Percentiles rank a stretch among this genome's conserved stretches.
Evolutionary conservation across 2,888 invertebrate species (phyloP).

Genomic region (Nymphalis polychloros): DNA sequence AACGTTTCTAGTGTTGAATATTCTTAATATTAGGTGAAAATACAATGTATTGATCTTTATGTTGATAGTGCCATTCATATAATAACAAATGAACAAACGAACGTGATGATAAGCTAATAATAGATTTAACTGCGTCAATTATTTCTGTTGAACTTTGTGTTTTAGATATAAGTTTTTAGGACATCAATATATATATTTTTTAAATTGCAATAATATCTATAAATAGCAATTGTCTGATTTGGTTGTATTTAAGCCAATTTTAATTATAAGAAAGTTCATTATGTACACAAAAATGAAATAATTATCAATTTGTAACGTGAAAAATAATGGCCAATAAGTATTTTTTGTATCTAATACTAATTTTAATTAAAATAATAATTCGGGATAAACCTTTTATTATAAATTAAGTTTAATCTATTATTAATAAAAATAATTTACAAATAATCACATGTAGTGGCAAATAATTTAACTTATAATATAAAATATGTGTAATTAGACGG

Average conservation of each 20-base stretch:
- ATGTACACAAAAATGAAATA: too few relatives aligned
- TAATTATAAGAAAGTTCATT: too few relatives aligned
- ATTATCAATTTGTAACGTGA: too few relatives aligned
- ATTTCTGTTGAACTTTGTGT: background rate
- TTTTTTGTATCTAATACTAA: too few relatives aligned
- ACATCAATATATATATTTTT: too few relatives aligned
- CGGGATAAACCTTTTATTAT: background rate
- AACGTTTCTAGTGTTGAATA: too few relatives aligned
- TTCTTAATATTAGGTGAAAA: too few relatives aligned
- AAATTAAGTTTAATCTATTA: slow-evolving; percentile 30
- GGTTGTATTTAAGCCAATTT: background rate
- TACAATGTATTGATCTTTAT: too few relatives aligned
- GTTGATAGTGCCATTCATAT: too few relatives aligned
- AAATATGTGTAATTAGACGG: slow-evolving; percentile 31
- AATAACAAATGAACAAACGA: background rate
- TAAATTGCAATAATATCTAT: too few relatives aligned
- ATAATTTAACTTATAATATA: slow-evolving; percentile 52
- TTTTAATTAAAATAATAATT: too few relatives aligned
- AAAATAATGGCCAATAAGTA: too few relatives aligned
- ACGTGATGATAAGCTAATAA: slow-evolving; percentile 6
- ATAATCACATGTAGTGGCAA: slow-evolving; percentile 37
- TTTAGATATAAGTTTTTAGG: background rate
- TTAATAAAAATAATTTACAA: slow-evolving; percentile 36
- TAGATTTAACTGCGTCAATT: background rate
- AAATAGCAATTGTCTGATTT: background rate